These are phyloP conservation scores for Coendou prehensilis DNA, from an alignment of 2,797 vertebrate genomes.

Conservation along the genomic window DNA sequence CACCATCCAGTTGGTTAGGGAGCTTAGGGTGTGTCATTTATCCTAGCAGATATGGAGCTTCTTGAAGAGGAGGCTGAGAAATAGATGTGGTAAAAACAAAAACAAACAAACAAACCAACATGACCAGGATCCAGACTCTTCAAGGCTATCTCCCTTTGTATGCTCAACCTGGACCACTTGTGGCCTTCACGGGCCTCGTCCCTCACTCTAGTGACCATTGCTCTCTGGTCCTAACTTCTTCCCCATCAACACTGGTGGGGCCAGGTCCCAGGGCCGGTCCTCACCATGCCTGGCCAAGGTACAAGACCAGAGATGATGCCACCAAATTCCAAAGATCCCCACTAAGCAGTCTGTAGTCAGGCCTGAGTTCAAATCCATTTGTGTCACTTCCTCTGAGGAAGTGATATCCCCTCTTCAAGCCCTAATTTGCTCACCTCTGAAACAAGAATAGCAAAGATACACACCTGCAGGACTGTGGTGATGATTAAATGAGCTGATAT, in stretches of 20 bases:
- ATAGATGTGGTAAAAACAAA: background rate
- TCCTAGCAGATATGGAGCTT: background rate
- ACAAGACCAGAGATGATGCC: background rate
- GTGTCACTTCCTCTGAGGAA: background rate
- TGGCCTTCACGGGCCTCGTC: background rate
- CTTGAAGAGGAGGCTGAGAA: background rate
- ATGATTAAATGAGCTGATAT: background rate
- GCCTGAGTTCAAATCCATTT: background rate
- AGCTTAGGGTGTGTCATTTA: background rate
- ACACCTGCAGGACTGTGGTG: background rate
- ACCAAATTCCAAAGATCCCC: background rate
- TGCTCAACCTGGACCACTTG: background rate
- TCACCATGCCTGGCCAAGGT: background rate
- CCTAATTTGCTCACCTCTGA: background rate
- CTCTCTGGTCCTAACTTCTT: slow-evolving; percentile 5
- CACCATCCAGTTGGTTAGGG: background rate
- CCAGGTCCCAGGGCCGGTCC: background rate
- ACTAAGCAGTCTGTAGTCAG: background rate
- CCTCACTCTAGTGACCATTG: background rate
- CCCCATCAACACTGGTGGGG: background rate
- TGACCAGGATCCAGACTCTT: background rate
- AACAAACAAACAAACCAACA: background rate
- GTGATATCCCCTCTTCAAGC: background rate
- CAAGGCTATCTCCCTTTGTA: background rate
- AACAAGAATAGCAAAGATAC: background rate